phyloP scores from a whole-genome alignment of 2,797 vertebrate genomes.

The Phoeniculus purpureus region DNA sequence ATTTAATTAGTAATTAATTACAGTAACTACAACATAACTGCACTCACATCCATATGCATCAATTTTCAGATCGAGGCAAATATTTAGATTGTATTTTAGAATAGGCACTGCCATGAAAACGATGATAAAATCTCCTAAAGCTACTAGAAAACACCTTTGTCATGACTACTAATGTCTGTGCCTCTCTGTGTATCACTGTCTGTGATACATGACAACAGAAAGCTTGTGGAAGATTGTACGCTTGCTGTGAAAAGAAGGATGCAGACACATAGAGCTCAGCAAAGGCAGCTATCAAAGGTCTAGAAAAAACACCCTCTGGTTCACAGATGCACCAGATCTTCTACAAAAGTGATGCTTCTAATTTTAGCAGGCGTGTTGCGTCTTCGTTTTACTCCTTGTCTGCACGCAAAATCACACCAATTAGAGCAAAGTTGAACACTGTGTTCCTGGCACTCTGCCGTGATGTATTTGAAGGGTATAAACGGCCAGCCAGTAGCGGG shows the following conservation, averaged over 20 bases:
- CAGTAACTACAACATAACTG: neutral
- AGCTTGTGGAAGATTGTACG: neutral
- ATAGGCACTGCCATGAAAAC: neutral
- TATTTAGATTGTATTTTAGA: neutral
- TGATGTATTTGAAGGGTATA: conserved; percentile 22
- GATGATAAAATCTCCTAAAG: neutral
- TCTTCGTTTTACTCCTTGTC: conserved; percentile 51
- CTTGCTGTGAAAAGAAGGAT: neutral
- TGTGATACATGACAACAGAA: neutral
- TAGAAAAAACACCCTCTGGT: neutral
- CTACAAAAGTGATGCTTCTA: conserved; percentile 1
- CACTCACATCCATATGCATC: neutral
- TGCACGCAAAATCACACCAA: conserved; percentile 49
- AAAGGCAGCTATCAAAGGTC: conserved; percentile 35
- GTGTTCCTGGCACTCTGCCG: conserved; percentile 32
- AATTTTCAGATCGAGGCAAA: neutral
- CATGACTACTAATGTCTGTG: neutral
- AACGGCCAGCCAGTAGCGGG: neutral
- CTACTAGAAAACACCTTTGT: neutral
- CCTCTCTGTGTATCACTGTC: neutral
- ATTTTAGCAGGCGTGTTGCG: conserved; percentile 38
- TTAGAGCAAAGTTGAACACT: conserved; percentile 51
- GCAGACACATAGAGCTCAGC: neutral
- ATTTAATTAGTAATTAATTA: conserved; percentile 4
- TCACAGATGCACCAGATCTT: neutral